Percentiles rank a stretch among this genome's conserved stretches.
Evolutionary conservation across 2,113 vertebrate genomes (phyloP).

Genomic region (Prunella himalayana): DNA sequence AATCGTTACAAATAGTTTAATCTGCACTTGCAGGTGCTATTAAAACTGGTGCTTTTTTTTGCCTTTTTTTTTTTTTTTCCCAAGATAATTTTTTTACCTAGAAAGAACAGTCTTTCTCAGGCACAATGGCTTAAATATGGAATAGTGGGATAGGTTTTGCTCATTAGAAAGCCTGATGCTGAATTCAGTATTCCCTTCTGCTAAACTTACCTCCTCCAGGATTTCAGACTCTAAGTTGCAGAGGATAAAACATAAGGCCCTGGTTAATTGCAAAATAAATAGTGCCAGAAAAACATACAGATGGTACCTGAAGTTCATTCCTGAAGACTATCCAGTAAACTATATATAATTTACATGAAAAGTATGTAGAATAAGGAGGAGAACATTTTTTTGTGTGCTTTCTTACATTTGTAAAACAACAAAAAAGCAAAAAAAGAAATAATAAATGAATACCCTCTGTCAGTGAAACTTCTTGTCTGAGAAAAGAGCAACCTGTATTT

Average conservation of each 20-base stretch:
- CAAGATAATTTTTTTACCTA: neutral
- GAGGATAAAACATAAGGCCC: constrained; percentile 69
- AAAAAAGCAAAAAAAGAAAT: neutral
- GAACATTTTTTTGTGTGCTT: neutral
- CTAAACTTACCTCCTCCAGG: constrained; percentile 59
- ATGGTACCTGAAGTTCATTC: constrained; percentile 68
- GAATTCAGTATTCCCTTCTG: constrained; percentile 52
- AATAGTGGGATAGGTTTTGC: constrained; percentile 23
- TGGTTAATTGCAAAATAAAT: constrained; percentile 71
- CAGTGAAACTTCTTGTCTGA: neutral
- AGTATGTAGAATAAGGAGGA: neutral
- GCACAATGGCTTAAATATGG: constrained; percentile 26
- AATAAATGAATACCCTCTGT: neutral
- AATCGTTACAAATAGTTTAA: neutral
- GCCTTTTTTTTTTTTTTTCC: neutral
- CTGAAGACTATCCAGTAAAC: constrained; percentile 38
- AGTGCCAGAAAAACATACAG: constrained; percentile 65
- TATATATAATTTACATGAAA: constrained; percentile 21
- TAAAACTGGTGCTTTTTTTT: neutral
- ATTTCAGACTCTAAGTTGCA: constrained; percentile 42
- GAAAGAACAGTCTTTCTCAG: neutral
- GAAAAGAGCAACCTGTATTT: neutral
- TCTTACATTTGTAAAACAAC: neutral
- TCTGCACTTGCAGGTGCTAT: constrained; percentile 14
- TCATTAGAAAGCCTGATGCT: constrained; percentile 48